A percentile compares a stretch with the other conserved stretches of the same genome.
Conservation (phyloP, 2,113 vertebrate genomes). For the Steatornis caripensis region DNA sequence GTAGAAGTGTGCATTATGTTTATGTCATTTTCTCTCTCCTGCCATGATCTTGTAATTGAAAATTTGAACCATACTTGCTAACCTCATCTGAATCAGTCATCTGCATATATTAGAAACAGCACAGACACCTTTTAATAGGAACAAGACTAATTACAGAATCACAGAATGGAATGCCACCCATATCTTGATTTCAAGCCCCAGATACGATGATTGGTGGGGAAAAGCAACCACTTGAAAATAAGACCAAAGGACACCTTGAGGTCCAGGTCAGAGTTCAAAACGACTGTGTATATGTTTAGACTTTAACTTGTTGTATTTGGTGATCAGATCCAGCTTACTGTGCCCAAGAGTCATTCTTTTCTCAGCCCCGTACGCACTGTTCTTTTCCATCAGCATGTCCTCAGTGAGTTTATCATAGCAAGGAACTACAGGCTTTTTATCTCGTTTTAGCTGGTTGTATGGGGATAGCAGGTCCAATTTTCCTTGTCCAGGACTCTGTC, state of each 20-base stretch:
- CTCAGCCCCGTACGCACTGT: conserved; percentile 4
- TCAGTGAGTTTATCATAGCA: neutral
- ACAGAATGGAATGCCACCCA: too few species aligned
- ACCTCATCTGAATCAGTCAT: neutral
- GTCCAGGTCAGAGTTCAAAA: conserved; percentile 76
- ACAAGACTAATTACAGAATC: neutral
- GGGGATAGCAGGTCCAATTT: conserved; percentile 86
- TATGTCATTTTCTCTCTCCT: neutral
- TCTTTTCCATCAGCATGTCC: conserved; percentile 37
- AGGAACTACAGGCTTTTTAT: conserved; percentile 20
- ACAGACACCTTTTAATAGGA: neutral
- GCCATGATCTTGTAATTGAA: neutral
- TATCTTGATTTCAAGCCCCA: neutral
- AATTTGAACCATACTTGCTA: neutral
- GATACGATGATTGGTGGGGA: neutral
- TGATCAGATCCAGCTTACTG: conserved; percentile 95
- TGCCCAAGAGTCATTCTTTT: conserved; percentile 93
- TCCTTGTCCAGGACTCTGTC: conserved; percentile 82
- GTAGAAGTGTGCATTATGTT: neutral
- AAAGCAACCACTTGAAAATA: neutral
- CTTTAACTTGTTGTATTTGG: conserved; percentile 91
- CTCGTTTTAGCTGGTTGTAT: conserved; percentile 74
- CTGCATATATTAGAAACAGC: neutral
- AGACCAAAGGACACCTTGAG: neutral
- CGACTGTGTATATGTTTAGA: conserved; percentile 87